A percentile compares a stretch with the other conserved stretches of the same genome.
Evolutionary conservation across 2,797 vertebrate genomes (phyloP).

Genomic region (Enteromius anoplus): DNA sequence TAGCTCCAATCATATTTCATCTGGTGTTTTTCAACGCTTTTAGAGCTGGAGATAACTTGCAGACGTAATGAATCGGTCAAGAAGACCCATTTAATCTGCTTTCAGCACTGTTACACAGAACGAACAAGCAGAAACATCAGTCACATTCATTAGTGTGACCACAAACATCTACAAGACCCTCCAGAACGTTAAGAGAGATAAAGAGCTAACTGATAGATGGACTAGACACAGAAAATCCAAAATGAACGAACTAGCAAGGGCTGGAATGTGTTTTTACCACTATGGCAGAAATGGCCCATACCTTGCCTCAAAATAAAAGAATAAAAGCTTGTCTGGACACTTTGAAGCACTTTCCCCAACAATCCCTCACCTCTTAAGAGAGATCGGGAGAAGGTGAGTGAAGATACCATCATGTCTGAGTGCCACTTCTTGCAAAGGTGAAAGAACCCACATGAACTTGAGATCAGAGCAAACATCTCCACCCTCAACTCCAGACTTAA

Average conservation of each 20-base stretch:
- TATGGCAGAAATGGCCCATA: neutral
- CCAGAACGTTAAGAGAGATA: conserved; percentile 10
- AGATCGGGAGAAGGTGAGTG: conserved; percentile 23
- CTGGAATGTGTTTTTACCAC: conserved; percentile 7
- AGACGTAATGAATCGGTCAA: conserved; percentile 52
- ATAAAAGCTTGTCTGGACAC: conserved; percentile 19
- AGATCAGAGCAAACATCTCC: conserved; percentile 37
- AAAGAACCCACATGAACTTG: conserved; percentile 75
- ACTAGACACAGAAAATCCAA: conserved; percentile 21
- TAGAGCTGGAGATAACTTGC: conserved; percentile 54
- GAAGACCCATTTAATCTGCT: conserved; percentile 37
- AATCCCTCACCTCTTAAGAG: conserved; percentile 17
- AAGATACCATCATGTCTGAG: conserved; percentile 76
- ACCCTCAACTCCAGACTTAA: conserved; percentile 38
- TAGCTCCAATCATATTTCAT: conserved; percentile 63
- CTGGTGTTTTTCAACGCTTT: conserved; percentile 56
- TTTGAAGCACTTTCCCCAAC: conserved; percentile 31
- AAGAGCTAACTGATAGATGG: conserved; percentile 24
- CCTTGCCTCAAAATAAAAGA: neutral
- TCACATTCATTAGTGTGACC: conserved; percentile 24
- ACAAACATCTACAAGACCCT: conserved; percentile 29
- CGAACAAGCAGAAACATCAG: conserved; percentile 12
- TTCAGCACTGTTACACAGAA: conserved; percentile 28
- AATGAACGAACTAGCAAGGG: neutral
- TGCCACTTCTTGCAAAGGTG: conserved; percentile 75